These are phyloP conservation scores for Drosophila rhopaloa DNA, from an alignment of 1,140 invertebrate species.

Conservation along the genomic window DNA sequence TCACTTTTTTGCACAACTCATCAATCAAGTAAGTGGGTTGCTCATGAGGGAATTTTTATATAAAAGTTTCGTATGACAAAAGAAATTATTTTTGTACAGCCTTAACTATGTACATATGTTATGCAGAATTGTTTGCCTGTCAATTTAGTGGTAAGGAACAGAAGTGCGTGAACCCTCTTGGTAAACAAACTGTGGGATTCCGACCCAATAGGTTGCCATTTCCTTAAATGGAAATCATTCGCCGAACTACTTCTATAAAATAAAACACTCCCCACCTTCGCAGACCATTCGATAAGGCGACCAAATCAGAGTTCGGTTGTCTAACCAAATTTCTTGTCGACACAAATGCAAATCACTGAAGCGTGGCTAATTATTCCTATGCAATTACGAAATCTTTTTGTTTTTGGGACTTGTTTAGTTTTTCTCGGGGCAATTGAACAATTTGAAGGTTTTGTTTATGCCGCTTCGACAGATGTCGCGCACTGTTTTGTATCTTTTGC, in stretches of 20 bases:
- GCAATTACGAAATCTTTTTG: conserved; percentile 22
- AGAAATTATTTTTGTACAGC: conserved; percentile 17
- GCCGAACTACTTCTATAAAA: too few relatives aligned
- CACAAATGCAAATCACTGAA: conserved; percentile 38
- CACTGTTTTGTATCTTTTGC: conserved; percentile 6
- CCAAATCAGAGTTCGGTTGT: conserved; percentile 31
- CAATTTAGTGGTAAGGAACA: too few relatives aligned
- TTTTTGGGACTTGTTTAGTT: conserved; percentile 17
- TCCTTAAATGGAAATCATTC: conserved; percentile 1
- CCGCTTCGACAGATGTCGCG: conserved; percentile 18
- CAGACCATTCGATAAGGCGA: conserved; percentile 52
- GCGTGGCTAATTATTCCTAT: conserved; percentile 59
- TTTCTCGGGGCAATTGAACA: conserved; percentile 53
- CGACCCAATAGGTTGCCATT: neutral
- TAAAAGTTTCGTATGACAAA: conserved; percentile 2
- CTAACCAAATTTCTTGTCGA: conserved; percentile 20
- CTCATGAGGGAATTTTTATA: conserved; percentile 10
- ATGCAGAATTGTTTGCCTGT: neutral
- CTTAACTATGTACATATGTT: neutral
- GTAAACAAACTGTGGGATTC: neutral
- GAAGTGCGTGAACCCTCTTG: neutral
- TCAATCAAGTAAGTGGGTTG: conserved; percentile 40
- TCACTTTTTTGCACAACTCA: conserved; percentile 25
- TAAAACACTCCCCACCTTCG: neutral
- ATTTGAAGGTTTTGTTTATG: conserved; percentile 32